Evolutionary conservation across 2,888 invertebrate genomes (phyloP).

Genomic region (Sussaba pulchella): DNA sequence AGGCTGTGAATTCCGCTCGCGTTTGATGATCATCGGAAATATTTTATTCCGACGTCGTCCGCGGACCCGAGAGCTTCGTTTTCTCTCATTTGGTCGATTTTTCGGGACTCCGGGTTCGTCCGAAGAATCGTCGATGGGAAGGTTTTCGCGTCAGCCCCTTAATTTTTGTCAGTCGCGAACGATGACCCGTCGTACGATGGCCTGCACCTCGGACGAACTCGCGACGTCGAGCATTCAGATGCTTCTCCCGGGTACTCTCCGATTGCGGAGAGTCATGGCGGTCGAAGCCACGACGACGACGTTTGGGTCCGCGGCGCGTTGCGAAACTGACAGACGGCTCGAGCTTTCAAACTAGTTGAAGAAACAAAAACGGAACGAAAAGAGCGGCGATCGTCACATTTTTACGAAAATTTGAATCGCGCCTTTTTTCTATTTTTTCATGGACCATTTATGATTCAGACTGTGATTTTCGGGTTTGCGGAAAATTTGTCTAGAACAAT

Average conservation of each 20-base stretch:
- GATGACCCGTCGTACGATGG: constrained; percentile 17
- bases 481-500: no score
- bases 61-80: constrained; percentile 41
- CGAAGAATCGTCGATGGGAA: constrained; percentile 13
- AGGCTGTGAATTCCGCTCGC: constrained; percentile 69
- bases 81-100: constrained; percentile 31
- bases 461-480: not conserved
- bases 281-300: constrained; percentile 47
- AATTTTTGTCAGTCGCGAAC: constrained; percentile 8
- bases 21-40: constrained; percentile 59
- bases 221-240: constrained; percentile 72
- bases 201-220: constrained; percentile 41
- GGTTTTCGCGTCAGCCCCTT: not conserved
- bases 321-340: constrained; percentile 30
- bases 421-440: not conserved
- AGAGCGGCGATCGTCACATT: constrained; percentile 23
- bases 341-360: constrained; percentile 10
- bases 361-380: not conserved
- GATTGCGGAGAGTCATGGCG: constrained; percentile 74
- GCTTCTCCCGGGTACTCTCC: constrained; percentile 63
- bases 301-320: constrained; percentile 45
- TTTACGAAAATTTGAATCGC: not conserved
- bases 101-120: constrained; percentile 6
- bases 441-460: not conserved
- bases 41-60: constrained; percentile 58